phyloP scores from a whole-genome alignment of 2,113 vertebrate genomes.

The Cynoglossus semilaevis region DNA sequence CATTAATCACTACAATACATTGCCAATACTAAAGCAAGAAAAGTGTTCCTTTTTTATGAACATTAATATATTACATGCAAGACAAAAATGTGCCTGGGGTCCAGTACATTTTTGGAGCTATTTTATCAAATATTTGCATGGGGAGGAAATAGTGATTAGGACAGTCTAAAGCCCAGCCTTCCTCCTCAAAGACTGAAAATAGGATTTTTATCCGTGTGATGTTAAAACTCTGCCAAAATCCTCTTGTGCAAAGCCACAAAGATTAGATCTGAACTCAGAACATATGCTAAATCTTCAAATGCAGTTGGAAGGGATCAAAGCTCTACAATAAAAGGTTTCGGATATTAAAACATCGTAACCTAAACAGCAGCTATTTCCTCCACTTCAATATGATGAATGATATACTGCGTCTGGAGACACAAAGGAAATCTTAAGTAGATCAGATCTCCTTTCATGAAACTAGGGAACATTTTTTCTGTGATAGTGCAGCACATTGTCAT shows the following conservation, averaged over 20 bases:
- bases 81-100: neutral
- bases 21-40: neutral
- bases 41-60: slow-evolving; percentile 14
- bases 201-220: slow-evolving; percentile 5
- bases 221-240: slow-evolving; percentile 15
- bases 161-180: neutral
- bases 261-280: slow-evolving; percentile 11
- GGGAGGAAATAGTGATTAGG: slow-evolving; percentile 2
- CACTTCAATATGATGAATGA: neutral
- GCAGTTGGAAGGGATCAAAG: too few relatives aligned
- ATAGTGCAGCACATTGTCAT: too few relatives aligned
- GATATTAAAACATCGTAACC: neutral
- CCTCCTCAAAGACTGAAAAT: neutral
- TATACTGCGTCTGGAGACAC: neutral
- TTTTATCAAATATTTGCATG: slow-evolving; percentile 1
- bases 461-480: too few relatives aligned
- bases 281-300: neutral
- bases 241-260: slow-evolving; percentile 20
- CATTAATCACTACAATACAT: slow-evolving; percentile 26
- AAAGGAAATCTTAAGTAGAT: neutral
- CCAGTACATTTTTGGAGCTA: neutral
- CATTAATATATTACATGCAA: slow-evolving; percentile 5
- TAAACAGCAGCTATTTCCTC: neutral
- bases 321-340: too few relatives aligned
- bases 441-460: neutral